Conservation (phyloP, 2,888 invertebrate species). For the Melanargia galathea region DNA sequence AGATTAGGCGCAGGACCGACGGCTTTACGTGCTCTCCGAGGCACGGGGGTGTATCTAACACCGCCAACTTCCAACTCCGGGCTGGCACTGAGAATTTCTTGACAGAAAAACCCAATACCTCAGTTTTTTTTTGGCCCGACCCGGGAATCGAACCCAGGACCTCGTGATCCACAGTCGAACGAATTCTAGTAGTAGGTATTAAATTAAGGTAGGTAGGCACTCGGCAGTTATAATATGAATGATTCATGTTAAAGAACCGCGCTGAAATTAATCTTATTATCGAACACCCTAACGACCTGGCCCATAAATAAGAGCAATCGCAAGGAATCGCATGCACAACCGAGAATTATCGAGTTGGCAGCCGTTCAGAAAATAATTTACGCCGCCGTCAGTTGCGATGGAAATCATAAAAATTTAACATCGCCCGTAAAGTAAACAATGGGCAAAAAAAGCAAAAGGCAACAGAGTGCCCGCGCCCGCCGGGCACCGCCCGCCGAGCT, state of each 20-base stretch:
- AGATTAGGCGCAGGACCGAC: too few relatives aligned
- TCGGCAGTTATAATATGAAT: conserved; percentile 24
- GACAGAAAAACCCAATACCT: too few relatives aligned
- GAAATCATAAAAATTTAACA: conserved; percentile 76
- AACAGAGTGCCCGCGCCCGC: conserved; percentile 42
- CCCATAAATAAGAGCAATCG: conserved; percentile 66
- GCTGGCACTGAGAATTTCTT: too few relatives aligned
- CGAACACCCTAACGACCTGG: conserved; percentile 49
- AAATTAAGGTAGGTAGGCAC: not conserved
- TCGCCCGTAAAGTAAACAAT: conserved; percentile 78
- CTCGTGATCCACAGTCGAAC: too few relatives aligned
- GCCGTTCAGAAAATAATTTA: conserved; percentile 74
- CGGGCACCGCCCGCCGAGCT: conserved; percentile 42
- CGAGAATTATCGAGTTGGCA: conserved; percentile 72
- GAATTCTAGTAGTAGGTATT: too few relatives aligned
- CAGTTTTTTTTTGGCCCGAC: too few relatives aligned
- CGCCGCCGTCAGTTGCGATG: conserved; percentile 67
- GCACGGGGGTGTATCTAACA: too few relatives aligned
- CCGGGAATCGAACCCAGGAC: too few relatives aligned
- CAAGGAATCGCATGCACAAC: conserved; percentile 56
- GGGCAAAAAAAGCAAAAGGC: conserved; percentile 66
- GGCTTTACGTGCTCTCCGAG: too few relatives aligned
- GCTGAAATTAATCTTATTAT: conserved; percentile 42
- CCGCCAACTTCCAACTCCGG: too few relatives aligned
- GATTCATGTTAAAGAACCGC: conserved; percentile 38